Percentiles rank a stretch among this genome's conserved stretches.
phyloP scores from a whole-genome alignment of 2,113 vertebrate species.

The Podarcis raffonei region DNA sequence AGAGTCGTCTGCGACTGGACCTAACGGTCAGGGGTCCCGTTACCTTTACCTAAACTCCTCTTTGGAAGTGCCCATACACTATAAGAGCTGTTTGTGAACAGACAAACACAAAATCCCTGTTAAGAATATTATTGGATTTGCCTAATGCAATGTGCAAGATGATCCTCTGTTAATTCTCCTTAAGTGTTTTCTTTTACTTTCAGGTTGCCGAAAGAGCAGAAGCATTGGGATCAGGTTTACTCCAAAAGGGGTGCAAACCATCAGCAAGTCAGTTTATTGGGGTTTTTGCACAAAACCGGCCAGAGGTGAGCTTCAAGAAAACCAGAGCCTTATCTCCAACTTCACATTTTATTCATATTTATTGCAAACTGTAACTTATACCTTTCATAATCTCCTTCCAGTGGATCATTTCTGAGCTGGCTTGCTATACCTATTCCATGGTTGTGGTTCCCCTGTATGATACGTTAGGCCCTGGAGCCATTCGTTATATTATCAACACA shows the following conservation, averaged over 20 bases:
- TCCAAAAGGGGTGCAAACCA: slow-evolving; percentile 89
- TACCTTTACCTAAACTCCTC: too few relatives aligned
- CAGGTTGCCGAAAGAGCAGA: slow-evolving; percentile 92
- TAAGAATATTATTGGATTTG: neutral
- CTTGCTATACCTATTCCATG: slow-evolving; percentile 98
- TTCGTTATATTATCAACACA: slow-evolving; percentile 94
- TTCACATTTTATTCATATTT: neutral
- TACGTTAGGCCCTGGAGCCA: slow-evolving; percentile 93
- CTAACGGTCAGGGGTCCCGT: too few relatives aligned
- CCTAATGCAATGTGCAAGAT: neutral
- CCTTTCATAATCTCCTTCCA: slow-evolving; percentile 61
- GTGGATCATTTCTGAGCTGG: slow-evolving; percentile 98
- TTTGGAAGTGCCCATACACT: too few relatives aligned
- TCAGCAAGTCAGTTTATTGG: slow-evolving; percentile 91
- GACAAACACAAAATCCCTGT: neutral
- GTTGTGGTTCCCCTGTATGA: slow-evolving; percentile 97
- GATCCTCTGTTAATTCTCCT: neutral
- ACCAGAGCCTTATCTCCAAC: neutral
- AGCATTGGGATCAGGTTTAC: slow-evolving; percentile 91
- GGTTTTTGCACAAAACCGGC: slow-evolving; percentile 96
- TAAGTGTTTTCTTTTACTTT: neutral
- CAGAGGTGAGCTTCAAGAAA: slow-evolving; percentile 82
- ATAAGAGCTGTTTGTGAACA: too few relatives aligned
- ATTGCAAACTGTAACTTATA: neutral
- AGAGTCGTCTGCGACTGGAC: too few relatives aligned